These are phyloP conservation scores for Ephydatia muelleri DNA, from an alignment of 37 sponge, comb jelly and placozoan species.

Conservation along the genomic window DNA sequence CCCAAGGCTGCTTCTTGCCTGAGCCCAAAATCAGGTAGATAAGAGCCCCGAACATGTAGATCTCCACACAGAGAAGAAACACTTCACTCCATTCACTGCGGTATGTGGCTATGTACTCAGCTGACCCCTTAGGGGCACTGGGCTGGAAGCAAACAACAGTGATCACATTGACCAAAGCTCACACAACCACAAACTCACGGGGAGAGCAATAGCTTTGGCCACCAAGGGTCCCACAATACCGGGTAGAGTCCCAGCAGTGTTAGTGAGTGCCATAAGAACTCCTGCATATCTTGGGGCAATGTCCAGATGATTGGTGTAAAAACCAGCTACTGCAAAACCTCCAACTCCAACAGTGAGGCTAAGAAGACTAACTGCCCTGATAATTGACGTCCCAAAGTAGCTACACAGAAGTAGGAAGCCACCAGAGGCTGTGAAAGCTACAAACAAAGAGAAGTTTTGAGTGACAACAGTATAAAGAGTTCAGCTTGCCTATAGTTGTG, in stretches of 20 bases:
- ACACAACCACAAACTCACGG: not conserved
- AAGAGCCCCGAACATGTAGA: constrained; percentile 70
- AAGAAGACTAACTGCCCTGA: constrained; percentile 57
- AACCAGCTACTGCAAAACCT: constrained; percentile 67
- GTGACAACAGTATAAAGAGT: not conserved
- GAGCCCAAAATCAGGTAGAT: constrained; percentile 64
- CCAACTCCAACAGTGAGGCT: constrained; percentile 51
- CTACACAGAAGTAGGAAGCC: constrained; percentile 74
- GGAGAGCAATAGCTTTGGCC: constrained; percentile 68
- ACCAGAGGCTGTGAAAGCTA: constrained; percentile 54
- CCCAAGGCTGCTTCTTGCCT: constrained; percentile 79
- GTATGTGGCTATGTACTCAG: constrained; percentile 6
- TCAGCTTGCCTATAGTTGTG: constrained; percentile 30
- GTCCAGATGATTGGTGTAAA: constrained; percentile 76
- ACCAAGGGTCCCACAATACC: constrained; percentile 82
- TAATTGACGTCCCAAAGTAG: constrained; percentile 61
- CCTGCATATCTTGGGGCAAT: constrained; percentile 88
- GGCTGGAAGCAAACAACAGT: constrained; percentile 19
- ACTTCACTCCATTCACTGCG: constrained; percentile 83
- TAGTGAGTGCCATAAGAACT: constrained; percentile 89
- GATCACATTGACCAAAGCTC: not conserved
- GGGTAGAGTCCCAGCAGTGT: constrained; percentile 77
- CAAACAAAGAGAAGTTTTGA: not conserved
- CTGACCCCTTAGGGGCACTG: constrained; percentile 6
- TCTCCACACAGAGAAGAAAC: constrained; percentile 77